Evolutionary conservation across 2,113 vertebrate species (phyloP).

Genomic region (Macaca mulatta): DNA sequence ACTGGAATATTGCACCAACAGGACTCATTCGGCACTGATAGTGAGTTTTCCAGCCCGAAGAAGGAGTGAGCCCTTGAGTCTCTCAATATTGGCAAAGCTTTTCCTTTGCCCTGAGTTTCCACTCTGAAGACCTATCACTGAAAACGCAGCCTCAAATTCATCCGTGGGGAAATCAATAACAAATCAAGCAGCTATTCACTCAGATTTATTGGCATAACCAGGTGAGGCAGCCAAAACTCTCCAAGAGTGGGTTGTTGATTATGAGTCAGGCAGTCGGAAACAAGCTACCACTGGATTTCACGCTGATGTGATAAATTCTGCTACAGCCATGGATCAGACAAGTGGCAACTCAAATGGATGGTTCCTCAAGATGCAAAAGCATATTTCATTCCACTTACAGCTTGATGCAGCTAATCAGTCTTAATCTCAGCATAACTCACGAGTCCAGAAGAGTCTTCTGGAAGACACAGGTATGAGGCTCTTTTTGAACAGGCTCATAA

Average conservation of each 20-base stretch:
- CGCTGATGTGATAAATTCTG: conserved; percentile 6
- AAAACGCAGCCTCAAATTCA: conserved; percentile 63
- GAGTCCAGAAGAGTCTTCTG: not conserved
- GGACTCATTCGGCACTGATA: not conserved
- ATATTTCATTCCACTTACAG: not conserved
- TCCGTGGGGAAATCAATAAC: conserved; percentile 78
- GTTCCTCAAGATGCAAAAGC: not conserved
- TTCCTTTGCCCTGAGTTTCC: conserved; percentile 56
- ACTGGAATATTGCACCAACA: rapidly evolving
- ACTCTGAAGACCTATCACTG: conserved; percentile 50
- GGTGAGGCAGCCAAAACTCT: conserved; percentile 73
- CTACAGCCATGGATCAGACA: not conserved
- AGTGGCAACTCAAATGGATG: not conserved
- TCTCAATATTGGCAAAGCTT: conserved; percentile 12
- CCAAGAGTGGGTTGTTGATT: conserved; percentile 64
- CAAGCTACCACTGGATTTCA: not conserved
- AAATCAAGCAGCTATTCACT: conserved; percentile 74
- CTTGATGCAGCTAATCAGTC: rapidly evolving
- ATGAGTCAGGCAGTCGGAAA: conserved; percentile 20
- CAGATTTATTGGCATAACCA: conserved; percentile 71
- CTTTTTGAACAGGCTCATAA: not conserved
- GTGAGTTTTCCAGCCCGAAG: not conserved
- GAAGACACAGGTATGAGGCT: rapidly evolving
- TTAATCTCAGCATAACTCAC: not conserved
- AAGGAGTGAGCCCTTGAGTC: conserved; percentile 11